Conservation (phyloP, 2,888 invertebrate genomes). For the Corbicula japonica region DNA sequence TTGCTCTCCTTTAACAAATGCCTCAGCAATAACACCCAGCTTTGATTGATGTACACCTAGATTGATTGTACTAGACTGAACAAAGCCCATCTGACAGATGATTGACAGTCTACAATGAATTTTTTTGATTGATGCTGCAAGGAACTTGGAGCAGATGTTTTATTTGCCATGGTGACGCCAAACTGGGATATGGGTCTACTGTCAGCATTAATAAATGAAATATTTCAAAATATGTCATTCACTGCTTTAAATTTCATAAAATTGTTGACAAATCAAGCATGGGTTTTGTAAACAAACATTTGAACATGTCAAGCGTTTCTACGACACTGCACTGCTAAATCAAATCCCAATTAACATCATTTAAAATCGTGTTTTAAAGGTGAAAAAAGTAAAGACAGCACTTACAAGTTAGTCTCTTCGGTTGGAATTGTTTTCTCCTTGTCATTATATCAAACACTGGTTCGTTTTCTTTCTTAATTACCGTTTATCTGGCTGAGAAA, state of each 20-base stretch:
- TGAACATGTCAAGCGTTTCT: constrained; percentile 56
- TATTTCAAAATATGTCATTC: no score
- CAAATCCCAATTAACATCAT: constrained; percentile 33
- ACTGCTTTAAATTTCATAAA: background rate
- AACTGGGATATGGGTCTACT: no score
- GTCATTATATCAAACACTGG: constrained; percentile 74
- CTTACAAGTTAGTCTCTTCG: constrained; percentile 83
- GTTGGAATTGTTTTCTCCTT: constrained; percentile 89
- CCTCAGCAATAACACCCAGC: constrained; percentile 82
- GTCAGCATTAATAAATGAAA: no score
- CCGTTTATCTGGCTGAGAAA: constrained; percentile 41
- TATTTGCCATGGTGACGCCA: background rate
- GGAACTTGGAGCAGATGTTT: constrained; percentile 82
- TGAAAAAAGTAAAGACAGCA: constrained; percentile 53
- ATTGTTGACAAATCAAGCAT: constrained; percentile 23
- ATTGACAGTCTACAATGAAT: constrained; percentile 85
- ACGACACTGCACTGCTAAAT: no score
- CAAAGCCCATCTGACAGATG: constrained; percentile 83
- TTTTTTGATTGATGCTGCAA: constrained; percentile 84
- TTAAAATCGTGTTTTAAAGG: constrained; percentile 11
- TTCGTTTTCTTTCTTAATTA: constrained; percentile 53
- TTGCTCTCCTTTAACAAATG: constrained; percentile 84
- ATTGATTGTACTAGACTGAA: constrained; percentile 84
- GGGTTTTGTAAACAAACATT: constrained; percentile 70
- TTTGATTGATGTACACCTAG: constrained; percentile 83